These are phyloP conservation scores for Centrocercus urophasianus DNA, from an alignment of 2,113 vertebrate species.

Conservation along the genomic window DNA sequence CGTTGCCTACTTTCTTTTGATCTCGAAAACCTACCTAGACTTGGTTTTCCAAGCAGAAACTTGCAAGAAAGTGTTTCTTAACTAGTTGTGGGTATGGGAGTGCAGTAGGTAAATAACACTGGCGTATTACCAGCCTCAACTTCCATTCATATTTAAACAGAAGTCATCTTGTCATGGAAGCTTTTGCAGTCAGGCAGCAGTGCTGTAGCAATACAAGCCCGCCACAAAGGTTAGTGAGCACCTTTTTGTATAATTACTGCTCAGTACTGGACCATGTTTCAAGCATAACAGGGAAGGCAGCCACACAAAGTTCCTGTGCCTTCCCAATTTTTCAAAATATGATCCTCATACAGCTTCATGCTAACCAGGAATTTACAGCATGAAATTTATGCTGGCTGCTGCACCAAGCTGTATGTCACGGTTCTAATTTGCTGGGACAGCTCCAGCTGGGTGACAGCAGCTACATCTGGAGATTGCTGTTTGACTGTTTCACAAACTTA, in stretches of 20 bases:
- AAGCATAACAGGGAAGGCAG: background rate
- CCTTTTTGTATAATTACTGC: background rate
- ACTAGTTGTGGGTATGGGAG: background rate
- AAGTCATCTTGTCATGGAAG: background rate
- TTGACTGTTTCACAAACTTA: background rate
- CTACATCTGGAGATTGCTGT: background rate
- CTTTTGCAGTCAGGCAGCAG: background rate
- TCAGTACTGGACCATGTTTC: background rate
- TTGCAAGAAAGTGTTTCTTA: background rate
- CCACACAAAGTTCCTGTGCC: background rate
- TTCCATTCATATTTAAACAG: background rate
- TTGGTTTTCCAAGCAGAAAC: background rate
- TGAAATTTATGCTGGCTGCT: background rate
- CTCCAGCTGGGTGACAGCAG: background rate
- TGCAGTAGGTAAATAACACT: background rate
- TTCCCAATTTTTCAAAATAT: background rate
- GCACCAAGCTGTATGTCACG: fast-evolving
- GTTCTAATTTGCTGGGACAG: background rate
- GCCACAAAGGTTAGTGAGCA: background rate
- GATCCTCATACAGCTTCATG: background rate
- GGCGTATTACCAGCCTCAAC: background rate
- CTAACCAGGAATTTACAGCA: background rate
- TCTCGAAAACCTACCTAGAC: background rate
- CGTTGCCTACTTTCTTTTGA: background rate
- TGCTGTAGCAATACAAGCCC: background rate